phyloP scores from a whole-genome alignment of 2,113 vertebrate species.

The Brachyistius frenatus region DNA sequence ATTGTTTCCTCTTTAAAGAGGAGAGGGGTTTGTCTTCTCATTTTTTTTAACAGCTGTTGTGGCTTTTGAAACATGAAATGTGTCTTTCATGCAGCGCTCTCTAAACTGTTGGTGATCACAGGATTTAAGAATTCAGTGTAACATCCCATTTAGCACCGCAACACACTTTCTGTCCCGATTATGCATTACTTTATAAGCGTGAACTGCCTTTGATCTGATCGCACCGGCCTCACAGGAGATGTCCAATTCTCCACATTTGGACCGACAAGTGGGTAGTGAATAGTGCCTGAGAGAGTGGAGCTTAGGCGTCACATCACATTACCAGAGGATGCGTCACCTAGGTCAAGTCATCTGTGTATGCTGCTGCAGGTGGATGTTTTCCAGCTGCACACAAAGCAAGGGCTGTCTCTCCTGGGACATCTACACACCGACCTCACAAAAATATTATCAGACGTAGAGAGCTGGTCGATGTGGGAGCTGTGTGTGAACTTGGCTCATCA shows the following conservation, averaged over 20 bases:
- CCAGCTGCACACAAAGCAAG: conserved; percentile 36
- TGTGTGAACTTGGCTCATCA: conserved; percentile 40
- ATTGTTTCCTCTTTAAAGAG: conserved; percentile 18
- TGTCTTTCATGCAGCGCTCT: background rate
- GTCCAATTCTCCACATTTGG: conserved; percentile 47
- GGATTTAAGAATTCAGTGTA: conserved; percentile 32
- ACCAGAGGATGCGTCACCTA: conserved; percentile 58
- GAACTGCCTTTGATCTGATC: conserved; percentile 50
- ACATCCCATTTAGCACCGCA: conserved; percentile 40
- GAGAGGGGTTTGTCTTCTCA: conserved; percentile 8
- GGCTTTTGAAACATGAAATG: conserved; percentile 29
- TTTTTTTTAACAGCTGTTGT: background rate
- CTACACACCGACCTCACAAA: conserved; percentile 24
- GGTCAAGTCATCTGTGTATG: conserved; percentile 67
- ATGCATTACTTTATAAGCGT: conserved; percentile 31
- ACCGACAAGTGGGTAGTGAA: conserved; percentile 41
- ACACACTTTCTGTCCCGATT: conserved; percentile 28
- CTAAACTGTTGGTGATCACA: conserved; percentile 35
- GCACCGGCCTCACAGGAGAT: conserved; percentile 14
- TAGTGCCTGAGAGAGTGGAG: conserved; percentile 24
- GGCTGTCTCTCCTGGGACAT: conserved; percentile 45
- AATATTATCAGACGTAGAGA: conserved; percentile 42
- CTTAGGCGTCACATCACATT: conserved; percentile 69
- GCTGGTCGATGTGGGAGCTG: conserved; percentile 16
- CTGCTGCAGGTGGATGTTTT: conserved; percentile 45